Evolutionary conservation across 2,888 invertebrate genomes (phyloP).

Genomic region (Thumatha senex): DNA sequence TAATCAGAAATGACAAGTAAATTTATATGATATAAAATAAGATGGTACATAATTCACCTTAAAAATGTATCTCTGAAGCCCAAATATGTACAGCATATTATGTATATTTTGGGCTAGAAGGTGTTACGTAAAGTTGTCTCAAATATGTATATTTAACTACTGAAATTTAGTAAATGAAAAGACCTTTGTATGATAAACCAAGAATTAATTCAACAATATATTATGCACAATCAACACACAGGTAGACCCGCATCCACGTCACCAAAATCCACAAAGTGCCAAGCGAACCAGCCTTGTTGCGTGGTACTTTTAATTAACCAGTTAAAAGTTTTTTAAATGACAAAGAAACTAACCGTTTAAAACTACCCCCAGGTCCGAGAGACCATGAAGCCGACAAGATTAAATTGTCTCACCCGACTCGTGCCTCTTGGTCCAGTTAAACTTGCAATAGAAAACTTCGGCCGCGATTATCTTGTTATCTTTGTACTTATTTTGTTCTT

Average conservation of each 20-base stretch:
- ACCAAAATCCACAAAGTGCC: conserved; percentile 1
- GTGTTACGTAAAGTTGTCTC: too few relatives aligned
- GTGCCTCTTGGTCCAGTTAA: conserved; percentile 57
- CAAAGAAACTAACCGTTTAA: conserved; percentile 69
- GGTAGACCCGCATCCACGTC: not conserved
- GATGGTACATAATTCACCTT: too few relatives aligned
- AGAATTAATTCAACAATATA: not conserved
- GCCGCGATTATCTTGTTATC: conserved; percentile 71
- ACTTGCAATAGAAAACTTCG: conserved; percentile 66
- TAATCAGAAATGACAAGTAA: too few relatives aligned
- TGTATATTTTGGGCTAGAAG: too few relatives aligned
- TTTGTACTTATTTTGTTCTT: conserved; percentile 56
- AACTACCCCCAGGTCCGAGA: conserved; percentile 52
- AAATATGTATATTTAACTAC: too few relatives aligned
- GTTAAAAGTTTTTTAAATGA: conserved; percentile 58
- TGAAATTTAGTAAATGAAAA: too few relatives aligned
- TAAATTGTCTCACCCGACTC: conserved; percentile 70
- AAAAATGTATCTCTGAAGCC: too few relatives aligned
- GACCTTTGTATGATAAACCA: too few relatives aligned
- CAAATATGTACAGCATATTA: too few relatives aligned
- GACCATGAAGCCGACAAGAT: conserved; percentile 65
- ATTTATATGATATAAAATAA: too few relatives aligned
- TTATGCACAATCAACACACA: not conserved
- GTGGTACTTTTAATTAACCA: conserved; percentile 50
- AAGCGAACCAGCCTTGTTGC: conserved; percentile 6